phyloP scores from a whole-genome alignment of 2,888 invertebrate genomes.

The Mythimna pallens region DNA sequence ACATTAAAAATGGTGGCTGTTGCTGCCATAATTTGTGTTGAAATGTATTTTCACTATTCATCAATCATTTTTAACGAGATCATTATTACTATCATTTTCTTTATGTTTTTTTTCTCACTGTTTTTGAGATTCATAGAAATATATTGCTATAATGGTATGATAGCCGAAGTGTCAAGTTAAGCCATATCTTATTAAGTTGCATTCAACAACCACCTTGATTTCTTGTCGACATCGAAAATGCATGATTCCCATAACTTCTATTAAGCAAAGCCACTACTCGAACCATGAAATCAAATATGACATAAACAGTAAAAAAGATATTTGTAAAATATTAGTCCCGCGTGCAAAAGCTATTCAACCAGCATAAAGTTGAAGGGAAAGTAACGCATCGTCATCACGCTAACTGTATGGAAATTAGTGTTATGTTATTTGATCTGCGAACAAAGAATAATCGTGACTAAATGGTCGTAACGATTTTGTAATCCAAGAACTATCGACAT shows the following conservation, averaged over 20 bases:
- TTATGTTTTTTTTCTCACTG: background rate
- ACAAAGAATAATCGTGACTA: constrained; percentile 68
- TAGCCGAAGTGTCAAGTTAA: background rate
- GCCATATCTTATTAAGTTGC: background rate
- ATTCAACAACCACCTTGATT: background rate
- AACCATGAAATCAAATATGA: constrained; percentile 11
- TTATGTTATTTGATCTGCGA: constrained; percentile 63
- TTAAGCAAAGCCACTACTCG: background rate
- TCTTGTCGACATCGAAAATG: background rate
- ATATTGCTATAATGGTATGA: background rate
- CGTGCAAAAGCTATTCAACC: constrained; percentile 38
- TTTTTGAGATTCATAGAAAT: background rate
- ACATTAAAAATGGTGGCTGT: constrained; percentile 44
- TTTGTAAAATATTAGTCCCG: constrained; percentile 40
- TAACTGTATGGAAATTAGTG: constrained; percentile 66
- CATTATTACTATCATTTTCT: background rate
- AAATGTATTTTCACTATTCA: constrained; percentile 40
- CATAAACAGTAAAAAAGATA: constrained; percentile 20
- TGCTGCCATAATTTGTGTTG: constrained; percentile 33
- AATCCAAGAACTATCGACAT: constrained; percentile 60
- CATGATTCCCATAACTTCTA: background rate
- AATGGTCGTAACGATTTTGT: constrained; percentile 63
- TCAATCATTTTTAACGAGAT: constrained; percentile 31
- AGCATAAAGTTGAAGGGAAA: constrained; percentile 56
- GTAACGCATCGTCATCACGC: constrained; percentile 65